phyloP scores from a whole-genome alignment of 2,797 vertebrate species.

The Gadopsis marmoratus region DNA sequence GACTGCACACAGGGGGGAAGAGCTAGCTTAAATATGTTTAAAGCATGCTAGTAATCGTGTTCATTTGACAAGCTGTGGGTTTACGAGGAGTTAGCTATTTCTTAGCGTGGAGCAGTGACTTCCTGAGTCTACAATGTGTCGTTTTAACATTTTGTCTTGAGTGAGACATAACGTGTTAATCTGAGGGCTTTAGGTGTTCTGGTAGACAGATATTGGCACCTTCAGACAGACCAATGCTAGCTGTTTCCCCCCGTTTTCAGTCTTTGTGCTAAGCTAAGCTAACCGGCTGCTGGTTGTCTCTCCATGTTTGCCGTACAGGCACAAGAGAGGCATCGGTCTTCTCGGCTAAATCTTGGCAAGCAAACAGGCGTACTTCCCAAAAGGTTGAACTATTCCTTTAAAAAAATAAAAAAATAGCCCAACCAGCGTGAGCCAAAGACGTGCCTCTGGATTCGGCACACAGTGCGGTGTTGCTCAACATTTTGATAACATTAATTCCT shows the following conservation, averaged over 20 bases:
- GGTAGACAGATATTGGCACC: not conserved
- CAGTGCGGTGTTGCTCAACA: constrained; percentile 28
- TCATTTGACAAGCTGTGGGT: not conserved
- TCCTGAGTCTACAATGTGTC: not conserved
- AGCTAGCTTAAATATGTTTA: not conserved
- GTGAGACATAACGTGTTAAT: not conserved
- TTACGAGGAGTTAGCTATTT: not conserved
- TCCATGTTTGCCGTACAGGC: not conserved
- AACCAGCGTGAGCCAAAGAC: not conserved
- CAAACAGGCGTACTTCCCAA: not conserved
- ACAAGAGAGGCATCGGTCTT: not conserved
- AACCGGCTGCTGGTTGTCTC: not conserved
- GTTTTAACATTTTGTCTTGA: not conserved
- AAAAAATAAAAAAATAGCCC: not conserved
- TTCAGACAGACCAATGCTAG: not conserved
- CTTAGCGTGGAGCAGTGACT: not conserved
- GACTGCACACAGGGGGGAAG: not conserved
- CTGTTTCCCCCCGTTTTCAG: not conserved
- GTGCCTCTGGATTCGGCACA: not conserved
- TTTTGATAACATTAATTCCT: constrained; percentile 24
- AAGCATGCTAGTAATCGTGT: not conserved
- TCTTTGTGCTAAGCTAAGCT: constrained; percentile 8
- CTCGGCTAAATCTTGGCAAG: not conserved
- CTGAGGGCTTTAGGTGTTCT: not conserved
- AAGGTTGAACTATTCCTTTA: not conserved